Base-by-base conservation (phyloP, 2,888 invertebrate species). In the Polydrusus tereticollis region DNA sequence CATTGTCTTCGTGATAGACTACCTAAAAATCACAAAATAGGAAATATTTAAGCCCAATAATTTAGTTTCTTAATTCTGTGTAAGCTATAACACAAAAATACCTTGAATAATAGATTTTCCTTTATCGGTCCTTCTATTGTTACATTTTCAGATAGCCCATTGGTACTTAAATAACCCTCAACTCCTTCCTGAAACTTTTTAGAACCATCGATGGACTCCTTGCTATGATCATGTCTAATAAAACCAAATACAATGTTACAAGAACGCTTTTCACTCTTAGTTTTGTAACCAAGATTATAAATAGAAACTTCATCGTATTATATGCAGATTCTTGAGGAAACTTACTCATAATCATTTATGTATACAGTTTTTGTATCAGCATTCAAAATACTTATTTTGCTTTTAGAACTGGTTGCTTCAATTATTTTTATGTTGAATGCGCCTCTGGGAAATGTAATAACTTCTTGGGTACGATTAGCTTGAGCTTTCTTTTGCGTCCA, bases 361-460 rank as follows among this genome's bases (percentile, higher is more conserved):
- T 67, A 67, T 0, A 67, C 59, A 7, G 8, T 47, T 21, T 50
- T 36, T 14, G 21, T 43, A 0, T 59, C 38, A 0, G 36, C 50
- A 21, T 16, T 67, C 14, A 59, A 20, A 26, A 67, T 12, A 43
- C 67, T 67, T 3, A 59, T 47, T 58, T 59, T 58, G 38, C 67
- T 67, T 10, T 14, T 18, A 6, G 7, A 59, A 45, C 45, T 47
- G 0, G 67, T 59, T 1, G 38, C 67, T 47, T 67, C 67, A 16
- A 23, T 59, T 12, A 67, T 67, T 33, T 67, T 67, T 12, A 67
- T 59, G 23, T 67, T 67, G 23, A 67, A 67, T 5, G 67, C 67
- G 3, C 59, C 67, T 12, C 36, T 59, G 14, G 67, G 67, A 16
- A 67, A 36, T 20, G 2, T 36, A 12, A 59, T 67, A 5, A 59